These are phyloP conservation scores for Troglohyphantes excavatus DNA, from an alignment of 2,888 invertebrate genomes.

Conservation along the genomic window DNA sequence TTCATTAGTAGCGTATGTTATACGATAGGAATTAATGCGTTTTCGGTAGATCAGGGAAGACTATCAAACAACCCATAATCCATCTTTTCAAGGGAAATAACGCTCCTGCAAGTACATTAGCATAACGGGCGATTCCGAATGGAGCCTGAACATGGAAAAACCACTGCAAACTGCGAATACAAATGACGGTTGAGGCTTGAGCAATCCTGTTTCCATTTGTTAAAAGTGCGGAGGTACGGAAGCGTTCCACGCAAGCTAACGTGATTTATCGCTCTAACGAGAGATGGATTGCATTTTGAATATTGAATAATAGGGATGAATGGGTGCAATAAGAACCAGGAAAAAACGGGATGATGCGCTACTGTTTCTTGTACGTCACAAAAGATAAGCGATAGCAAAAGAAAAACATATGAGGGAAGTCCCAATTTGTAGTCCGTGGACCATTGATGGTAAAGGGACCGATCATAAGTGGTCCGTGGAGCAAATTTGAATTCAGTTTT, in stretches of 20 bases:
- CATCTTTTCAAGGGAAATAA: slow-evolving; percentile 8
- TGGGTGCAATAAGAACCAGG: neutral
- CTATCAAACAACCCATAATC: slow-evolving; percentile 28
- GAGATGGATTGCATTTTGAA: slow-evolving; percentile 38
- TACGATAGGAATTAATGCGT: neutral
- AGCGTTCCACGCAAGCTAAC: slow-evolving; percentile 23
- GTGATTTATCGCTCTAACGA: slow-evolving; percentile 38
- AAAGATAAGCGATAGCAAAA: neutral
- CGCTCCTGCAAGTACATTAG: slow-evolving; percentile 10
- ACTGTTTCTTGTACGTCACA: neutral
- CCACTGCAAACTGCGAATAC: slow-evolving; percentile 8
- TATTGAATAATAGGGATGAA: neutral
- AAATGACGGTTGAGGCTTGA: neutral
- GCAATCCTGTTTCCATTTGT: slow-evolving; percentile 35
- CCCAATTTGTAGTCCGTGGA: no score
- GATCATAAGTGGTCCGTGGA: no score
- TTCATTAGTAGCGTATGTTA: neutral
- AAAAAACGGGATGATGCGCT: neutral
- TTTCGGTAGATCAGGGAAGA: neutral
- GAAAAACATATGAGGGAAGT: no score
- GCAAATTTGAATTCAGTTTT: no score
- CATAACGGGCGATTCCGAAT: slow-evolving; percentile 25
- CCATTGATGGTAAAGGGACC: no score
- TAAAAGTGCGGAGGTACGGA: slow-evolving; percentile 36
- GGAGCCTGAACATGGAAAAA: slow-evolving; percentile 5